Conservation (phyloP, 2,888 invertebrate genomes). For the Hydraecia micacea region DNA sequence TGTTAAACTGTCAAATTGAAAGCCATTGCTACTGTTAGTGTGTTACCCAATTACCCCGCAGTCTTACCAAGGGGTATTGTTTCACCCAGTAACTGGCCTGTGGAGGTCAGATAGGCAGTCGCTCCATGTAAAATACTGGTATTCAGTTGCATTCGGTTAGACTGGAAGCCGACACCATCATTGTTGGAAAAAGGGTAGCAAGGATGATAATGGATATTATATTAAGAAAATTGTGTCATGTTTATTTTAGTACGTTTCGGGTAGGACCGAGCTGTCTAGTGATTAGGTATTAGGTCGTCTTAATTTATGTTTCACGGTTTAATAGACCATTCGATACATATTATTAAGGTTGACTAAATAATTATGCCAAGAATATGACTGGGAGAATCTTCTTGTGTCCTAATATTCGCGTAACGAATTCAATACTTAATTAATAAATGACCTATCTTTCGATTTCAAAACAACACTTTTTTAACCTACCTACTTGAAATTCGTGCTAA, state of each 20-base stretch:
- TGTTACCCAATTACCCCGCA: too few relatives aligned
- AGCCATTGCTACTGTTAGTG: too few relatives aligned
- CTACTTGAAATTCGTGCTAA: too few relatives aligned
- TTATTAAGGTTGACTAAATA: constrained; percentile 4
- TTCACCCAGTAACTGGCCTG: not conserved
- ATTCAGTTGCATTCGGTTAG: not conserved
- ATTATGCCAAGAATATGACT: not conserved
- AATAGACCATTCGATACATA: not conserved
- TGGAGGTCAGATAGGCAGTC: not conserved
- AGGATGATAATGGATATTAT: not conserved
- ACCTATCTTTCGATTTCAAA: too few relatives aligned
- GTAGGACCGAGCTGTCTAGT: not conserved
- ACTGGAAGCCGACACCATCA: not conserved
- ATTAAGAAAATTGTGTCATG: constrained; percentile 32
- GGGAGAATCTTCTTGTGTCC: not conserved
- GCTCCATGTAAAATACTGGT: not conserved
- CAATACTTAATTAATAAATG: too few relatives aligned
- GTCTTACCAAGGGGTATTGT: not conserved
- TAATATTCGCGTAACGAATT: too few relatives aligned
- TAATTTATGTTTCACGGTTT: constrained; percentile 17
- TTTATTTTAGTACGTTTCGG: constrained; percentile 1
- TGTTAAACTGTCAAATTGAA: too few relatives aligned
- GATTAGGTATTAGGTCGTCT: constrained; percentile 12
- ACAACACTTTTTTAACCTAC: too few relatives aligned
- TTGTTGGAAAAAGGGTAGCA: not conserved